phyloP scores from a whole-genome alignment of 2,888 invertebrate genomes.

The Isoperla grammatica region DNA sequence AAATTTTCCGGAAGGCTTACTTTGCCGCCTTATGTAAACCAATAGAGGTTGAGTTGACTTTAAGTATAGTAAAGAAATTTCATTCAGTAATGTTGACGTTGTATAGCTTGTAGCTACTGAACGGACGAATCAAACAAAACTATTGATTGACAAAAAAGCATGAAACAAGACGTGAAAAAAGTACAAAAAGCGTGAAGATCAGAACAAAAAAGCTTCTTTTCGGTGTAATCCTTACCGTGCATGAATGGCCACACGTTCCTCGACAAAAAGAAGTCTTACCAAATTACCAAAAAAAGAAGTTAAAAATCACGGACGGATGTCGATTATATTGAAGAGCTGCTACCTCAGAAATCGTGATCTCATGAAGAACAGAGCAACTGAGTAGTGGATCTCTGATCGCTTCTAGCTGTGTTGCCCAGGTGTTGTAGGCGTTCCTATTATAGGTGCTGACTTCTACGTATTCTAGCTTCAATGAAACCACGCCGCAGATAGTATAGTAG shows the following conservation, averaged over 20 bases:
- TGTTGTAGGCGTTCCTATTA: too few species aligned
- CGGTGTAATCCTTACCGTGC: constrained; percentile 22
- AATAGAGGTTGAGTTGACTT: too few species aligned
- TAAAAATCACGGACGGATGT: constrained; percentile 16
- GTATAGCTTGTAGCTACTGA: background rate
- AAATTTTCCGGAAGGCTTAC: too few species aligned
- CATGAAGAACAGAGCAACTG: too few species aligned
- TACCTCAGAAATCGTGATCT: constrained; percentile 1
- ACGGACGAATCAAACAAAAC: constrained; percentile 10
- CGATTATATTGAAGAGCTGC: constrained; percentile 17
- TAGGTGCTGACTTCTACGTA: too few species aligned
- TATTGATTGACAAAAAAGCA: constrained; percentile 15
- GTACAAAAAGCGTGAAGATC: too few species aligned
- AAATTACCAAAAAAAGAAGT: constrained; percentile 14
- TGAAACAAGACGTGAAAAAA: constrained; percentile 6
- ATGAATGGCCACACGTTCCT: constrained; percentile 25
- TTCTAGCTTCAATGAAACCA: too few species aligned
- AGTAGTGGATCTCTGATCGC: too few species aligned
- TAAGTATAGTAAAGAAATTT: constrained; percentile 3
- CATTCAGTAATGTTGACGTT: constrained; percentile 15
- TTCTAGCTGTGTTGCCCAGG: too few species aligned
- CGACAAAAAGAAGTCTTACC: constrained; percentile 16
- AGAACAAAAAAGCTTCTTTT: constrained; percentile 1
- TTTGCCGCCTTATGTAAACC: too few species aligned
- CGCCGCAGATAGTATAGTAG: too few species aligned